Evolutionary conservation across 2,797 vertebrate genomes (phyloP).

Genomic region (Iguana delicatissima): DNA sequence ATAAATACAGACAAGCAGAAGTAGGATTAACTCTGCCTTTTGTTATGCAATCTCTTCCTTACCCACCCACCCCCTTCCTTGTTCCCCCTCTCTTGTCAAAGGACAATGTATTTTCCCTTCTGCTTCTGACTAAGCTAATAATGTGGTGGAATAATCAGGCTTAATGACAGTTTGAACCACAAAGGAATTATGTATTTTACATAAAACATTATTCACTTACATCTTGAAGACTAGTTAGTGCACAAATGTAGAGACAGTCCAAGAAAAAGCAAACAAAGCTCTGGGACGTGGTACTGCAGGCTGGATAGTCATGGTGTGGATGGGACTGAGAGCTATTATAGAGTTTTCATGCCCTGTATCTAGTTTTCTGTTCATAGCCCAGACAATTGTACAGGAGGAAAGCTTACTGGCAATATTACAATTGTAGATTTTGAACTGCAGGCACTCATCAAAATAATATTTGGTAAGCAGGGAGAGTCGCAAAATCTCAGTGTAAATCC

Average conservation of each 20-base stretch:
- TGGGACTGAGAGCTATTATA: background rate
- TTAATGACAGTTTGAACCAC: conserved; percentile 70
- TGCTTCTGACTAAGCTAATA: conserved; percentile 70
- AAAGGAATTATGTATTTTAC: conserved; percentile 64
- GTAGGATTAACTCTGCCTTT: conserved; percentile 53
- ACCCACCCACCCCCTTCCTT: conserved; percentile 20
- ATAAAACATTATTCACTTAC: conserved; percentile 64
- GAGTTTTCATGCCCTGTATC: background rate
- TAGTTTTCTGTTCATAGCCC: background rate
- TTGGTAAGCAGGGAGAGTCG: background rate
- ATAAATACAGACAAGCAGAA: conserved; percentile 30
- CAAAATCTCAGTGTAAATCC: background rate
- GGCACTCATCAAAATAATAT: background rate
- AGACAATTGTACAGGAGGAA: background rate
- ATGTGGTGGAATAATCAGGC: conserved; percentile 66
- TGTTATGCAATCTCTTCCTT: conserved; percentile 59
- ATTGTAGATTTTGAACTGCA: background rate
- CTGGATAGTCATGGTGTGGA: background rate
- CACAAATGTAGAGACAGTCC: conserved; percentile 47
- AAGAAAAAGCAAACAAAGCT: conserved; percentile 43
- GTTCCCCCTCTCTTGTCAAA: conserved; percentile 46
- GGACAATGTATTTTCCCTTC: conserved; percentile 72
- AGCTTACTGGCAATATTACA: background rate
- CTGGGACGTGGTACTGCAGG: background rate
- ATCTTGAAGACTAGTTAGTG: conserved; percentile 47